Conservation (phyloP, 2,888 invertebrate species). For the Drosophila silvestris region DNA sequence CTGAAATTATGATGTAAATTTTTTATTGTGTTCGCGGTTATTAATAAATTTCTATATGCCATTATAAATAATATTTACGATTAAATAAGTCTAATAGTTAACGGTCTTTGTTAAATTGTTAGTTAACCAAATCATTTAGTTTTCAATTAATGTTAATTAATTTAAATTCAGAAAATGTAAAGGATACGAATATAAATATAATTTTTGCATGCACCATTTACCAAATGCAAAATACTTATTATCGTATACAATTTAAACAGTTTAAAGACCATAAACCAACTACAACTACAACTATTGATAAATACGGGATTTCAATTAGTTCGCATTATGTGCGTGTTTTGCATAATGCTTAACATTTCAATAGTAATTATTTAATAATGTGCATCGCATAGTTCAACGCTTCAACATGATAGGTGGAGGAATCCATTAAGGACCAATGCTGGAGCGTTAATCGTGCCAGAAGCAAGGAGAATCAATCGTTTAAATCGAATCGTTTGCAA, state of each 20-base stretch:
- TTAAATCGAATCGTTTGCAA: constrained; percentile 61
- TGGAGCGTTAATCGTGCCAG: constrained; percentile 24
- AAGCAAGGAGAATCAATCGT: constrained; percentile 22
- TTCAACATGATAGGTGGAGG: constrained; percentile 8
- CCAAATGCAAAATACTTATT: constrained; percentile 17
- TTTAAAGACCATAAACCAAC: constrained; percentile 43
- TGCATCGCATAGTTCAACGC: constrained; percentile 25
- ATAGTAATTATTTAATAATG: constrained; percentile 14
- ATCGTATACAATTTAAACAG: constrained; percentile 11
- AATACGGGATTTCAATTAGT: constrained; percentile 43
- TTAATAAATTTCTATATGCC: not conserved
- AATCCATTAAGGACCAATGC: constrained; percentile 9
- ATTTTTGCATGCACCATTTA: constrained; percentile 44
- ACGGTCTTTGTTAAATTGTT: constrained; percentile 23
- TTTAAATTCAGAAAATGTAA: constrained; percentile 14
- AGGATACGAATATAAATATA: constrained; percentile 7
- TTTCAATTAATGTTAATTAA: constrained; percentile 23
- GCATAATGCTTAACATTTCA: constrained; percentile 65
- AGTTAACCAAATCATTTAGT: constrained; percentile 26
- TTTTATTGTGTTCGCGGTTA: constrained; percentile 18
- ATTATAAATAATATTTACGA: constrained; percentile 15
- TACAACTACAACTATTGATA: constrained; percentile 24
- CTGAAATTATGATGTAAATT: constrained; percentile 6
- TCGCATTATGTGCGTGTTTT: constrained; percentile 70
- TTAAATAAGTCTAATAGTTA: constrained; percentile 25